Evolutionary conservation across 1,140 invertebrate genomes (phyloP).

Genomic region (Brachionus manjavacas): DNA sequence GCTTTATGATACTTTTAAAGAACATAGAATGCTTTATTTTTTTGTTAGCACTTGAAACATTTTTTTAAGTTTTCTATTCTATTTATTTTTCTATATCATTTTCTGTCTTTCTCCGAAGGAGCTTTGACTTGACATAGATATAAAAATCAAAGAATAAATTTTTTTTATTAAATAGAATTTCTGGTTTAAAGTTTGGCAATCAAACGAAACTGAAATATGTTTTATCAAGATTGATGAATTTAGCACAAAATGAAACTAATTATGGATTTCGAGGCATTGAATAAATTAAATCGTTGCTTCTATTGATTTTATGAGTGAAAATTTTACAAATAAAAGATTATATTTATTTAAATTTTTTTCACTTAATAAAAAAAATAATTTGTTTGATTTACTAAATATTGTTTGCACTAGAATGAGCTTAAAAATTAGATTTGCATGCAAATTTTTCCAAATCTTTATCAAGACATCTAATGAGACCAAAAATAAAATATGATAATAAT

Average conservation of each 20-base stretch:
- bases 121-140: too few relatives aligned
- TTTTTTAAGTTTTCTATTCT: too few relatives aligned
- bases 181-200: too few relatives aligned
- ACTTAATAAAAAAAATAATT: background rate
- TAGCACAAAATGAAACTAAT: background rate
- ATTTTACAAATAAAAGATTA: background rate
- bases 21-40: too few relatives aligned
- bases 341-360: background rate
- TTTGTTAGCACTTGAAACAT: too few relatives aligned
- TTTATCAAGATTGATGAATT: too few relatives aligned
- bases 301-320: background rate
- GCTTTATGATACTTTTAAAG: too few relatives aligned
- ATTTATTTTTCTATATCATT: too few relatives aligned
- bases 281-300: background rate
- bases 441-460: background rate
- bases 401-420: background rate
- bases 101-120: too few relatives aligned
- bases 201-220: too few relatives aligned
- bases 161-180: too few relatives aligned
- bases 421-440: background rate
- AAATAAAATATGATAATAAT: constrained; percentile 8
- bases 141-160: too few relatives aligned
- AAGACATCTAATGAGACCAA: background rate
- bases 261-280: background rate
- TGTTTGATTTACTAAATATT: background rate